Base-by-base conservation (phyloP, 2,888 invertebrate species). In the Caenorhabditis sinica region DNA sequence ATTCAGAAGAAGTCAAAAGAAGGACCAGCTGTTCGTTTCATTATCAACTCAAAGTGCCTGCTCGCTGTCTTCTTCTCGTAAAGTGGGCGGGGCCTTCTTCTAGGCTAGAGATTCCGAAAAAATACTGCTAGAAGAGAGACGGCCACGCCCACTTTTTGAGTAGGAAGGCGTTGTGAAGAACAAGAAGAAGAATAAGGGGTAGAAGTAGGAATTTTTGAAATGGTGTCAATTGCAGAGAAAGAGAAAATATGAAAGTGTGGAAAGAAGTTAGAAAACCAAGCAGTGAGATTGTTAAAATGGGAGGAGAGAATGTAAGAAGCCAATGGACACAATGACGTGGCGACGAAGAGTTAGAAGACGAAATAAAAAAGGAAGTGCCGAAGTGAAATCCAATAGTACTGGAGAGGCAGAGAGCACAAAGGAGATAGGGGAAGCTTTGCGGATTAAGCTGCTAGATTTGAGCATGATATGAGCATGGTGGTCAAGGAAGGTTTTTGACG, bases 351-450 rank as follows among this genome's bases (percentile, higher is more conserved):
- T 56, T 30, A 76, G 49, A n/a, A 43, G 58, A 58, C 8, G 49
- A 68, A 23, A 58, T 9, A 17, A 66, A 6, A 51, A 25, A 36
- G 72, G 53, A 61, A 75, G 60, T 49, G 58, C 56, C 53, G 17
- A 45, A 51, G 58, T 73, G 80, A 80, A 80, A 73, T 71, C 71
- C 60, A 77, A 77, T 77, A 69, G 77, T 77, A 63, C 68, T n/a
- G n/a, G 6, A 40, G 20, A 25, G n/a, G n/a, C n/a, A 61, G 15
- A 30, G 8, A 56, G 56, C 45, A 53, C 20, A 43, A 65, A 65
- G 17, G 8, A 40, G 49, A 13, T 9, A 65, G 40, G 20, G 36
- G 43, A 63, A 11, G 74, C 74, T 56, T 75, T 58, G 36, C 74
- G 77, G 71, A 77, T 77, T 77, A 77, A 53, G 76, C 68, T 68